Percentiles rank a stretch among this genome's conserved stretches.
These are phyloP conservation scores for Albula goreensis DNA, from an alignment of 2,113 vertebrate genomes.

Conservation along the genomic window DNA sequence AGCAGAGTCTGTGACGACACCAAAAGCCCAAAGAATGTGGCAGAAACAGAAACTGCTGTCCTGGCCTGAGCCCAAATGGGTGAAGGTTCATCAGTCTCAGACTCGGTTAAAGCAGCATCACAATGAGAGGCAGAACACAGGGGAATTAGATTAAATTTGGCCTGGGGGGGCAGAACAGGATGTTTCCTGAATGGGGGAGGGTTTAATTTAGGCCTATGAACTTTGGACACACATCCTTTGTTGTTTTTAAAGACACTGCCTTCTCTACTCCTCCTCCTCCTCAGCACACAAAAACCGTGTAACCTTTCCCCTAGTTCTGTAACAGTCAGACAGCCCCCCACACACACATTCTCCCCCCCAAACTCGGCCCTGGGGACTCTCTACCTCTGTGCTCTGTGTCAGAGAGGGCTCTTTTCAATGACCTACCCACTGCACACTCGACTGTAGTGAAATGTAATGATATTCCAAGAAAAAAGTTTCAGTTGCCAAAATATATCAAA, in stretches of 20 bases:
- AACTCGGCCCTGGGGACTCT: not conserved
- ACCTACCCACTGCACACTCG: too few relatives aligned
- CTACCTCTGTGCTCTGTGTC: too few relatives aligned
- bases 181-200: constrained; percentile 23
- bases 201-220: constrained; percentile 59
- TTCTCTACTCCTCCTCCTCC: not conserved
- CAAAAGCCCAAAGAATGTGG: constrained; percentile 42
- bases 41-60: constrained; percentile 45
- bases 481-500: too few relatives aligned
- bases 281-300: constrained; percentile 14
- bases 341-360: constrained; percentile 13
- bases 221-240: constrained; percentile 57
- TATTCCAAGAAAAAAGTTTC: too few relatives aligned
- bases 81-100: constrained; percentile 31
- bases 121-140: constrained; percentile 28
- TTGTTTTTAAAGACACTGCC: constrained; percentile 31
- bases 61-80: constrained; percentile 35
- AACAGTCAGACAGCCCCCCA: constrained; percentile 49
- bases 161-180: constrained; percentile 42
- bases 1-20: constrained; percentile 59
- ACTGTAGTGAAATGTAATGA: too few relatives aligned
- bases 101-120: constrained; percentile 51
- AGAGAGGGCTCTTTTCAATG: too few relatives aligned
- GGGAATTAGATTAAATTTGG: constrained; percentile 49
- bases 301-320: constrained; percentile 64